Evolutionary conservation across 2,797 vertebrate species (phyloP).

Genomic region (Ispidina lecontei): DNA sequence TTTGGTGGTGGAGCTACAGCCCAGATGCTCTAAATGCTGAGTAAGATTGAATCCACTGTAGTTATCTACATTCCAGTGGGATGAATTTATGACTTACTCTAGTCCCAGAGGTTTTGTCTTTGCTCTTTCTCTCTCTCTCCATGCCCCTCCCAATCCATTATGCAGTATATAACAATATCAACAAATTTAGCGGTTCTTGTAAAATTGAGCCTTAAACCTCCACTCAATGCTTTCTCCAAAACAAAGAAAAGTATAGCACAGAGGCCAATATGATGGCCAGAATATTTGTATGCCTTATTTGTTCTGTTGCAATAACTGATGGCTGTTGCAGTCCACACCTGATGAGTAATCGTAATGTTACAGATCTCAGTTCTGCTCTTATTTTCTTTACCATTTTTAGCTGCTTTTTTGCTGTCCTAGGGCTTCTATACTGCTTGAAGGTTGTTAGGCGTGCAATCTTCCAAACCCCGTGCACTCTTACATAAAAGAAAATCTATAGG

Average conservation of each 20-base stretch:
- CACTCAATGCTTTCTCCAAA: not conserved
- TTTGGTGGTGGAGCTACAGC: not conserved
- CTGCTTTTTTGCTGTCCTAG: not conserved
- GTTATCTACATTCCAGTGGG: not conserved
- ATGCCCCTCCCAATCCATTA: too few relatives aligned
- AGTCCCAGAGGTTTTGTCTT: not conserved
- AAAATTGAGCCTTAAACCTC: constrained; percentile 5
- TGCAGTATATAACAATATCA: not conserved
- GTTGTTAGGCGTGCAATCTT: not conserved
- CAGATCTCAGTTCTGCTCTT: not conserved
- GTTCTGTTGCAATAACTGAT: constrained; percentile 3
- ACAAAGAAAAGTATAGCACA: not conserved
- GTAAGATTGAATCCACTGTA: not conserved
- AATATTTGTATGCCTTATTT: constrained; percentile 5
- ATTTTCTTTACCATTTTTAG: not conserved
- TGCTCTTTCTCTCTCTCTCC: not conserved
- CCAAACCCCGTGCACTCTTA: not conserved
- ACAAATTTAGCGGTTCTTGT: not conserved
- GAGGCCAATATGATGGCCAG: not conserved
- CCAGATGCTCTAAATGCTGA: not conserved
- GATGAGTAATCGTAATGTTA: not conserved
- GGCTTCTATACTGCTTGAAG: not conserved
- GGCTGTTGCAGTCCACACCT: not conserved
- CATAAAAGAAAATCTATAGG: not conserved
- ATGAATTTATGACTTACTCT: not conserved